phyloP scores from a whole-genome alignment of 2,797 vertebrate genomes.

The Podarcis siculus region DNA sequence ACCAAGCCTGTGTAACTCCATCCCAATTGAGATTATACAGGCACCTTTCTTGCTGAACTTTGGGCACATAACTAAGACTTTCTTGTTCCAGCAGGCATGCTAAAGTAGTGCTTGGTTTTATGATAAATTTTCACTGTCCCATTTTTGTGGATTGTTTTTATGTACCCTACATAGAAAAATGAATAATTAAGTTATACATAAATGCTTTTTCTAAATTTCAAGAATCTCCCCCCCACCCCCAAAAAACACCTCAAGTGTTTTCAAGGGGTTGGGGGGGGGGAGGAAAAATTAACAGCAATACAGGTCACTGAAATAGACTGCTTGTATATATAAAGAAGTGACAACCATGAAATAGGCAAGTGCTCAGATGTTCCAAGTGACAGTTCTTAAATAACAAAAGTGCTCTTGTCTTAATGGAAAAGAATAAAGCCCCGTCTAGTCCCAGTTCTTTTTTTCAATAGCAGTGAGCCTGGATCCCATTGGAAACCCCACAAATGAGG shows the following conservation, averaged over 20 bases:
- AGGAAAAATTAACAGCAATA: not conserved
- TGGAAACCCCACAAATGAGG: not conserved
- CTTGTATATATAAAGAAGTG: not conserved
- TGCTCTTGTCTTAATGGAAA: not conserved
- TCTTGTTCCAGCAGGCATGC: not conserved
- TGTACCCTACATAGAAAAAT: too few relatives aligned
- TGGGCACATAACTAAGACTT: too few relatives aligned
- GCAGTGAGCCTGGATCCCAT: not conserved
- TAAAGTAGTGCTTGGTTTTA: too few relatives aligned
- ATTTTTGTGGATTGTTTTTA: too few relatives aligned
- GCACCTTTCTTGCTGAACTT: too few relatives aligned
- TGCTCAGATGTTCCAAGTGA: not conserved
- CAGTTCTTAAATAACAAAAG: not conserved
- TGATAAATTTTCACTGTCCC: too few relatives aligned
- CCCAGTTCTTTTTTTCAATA: not conserved
- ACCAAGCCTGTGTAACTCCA: too few relatives aligned
- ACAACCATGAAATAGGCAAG: not conserved
- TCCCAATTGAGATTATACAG: too few relatives aligned
- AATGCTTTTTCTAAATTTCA: not conserved
- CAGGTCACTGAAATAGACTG: not conserved
- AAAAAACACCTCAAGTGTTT: not conserved
- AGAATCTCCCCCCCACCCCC: not conserved
- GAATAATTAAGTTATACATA: too few relatives aligned
- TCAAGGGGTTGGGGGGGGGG: not conserved
- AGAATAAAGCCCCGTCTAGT: not conserved